phyloP scores from a whole-genome alignment of 2,888 invertebrate species.

The Celastrina argiolus region DNA sequence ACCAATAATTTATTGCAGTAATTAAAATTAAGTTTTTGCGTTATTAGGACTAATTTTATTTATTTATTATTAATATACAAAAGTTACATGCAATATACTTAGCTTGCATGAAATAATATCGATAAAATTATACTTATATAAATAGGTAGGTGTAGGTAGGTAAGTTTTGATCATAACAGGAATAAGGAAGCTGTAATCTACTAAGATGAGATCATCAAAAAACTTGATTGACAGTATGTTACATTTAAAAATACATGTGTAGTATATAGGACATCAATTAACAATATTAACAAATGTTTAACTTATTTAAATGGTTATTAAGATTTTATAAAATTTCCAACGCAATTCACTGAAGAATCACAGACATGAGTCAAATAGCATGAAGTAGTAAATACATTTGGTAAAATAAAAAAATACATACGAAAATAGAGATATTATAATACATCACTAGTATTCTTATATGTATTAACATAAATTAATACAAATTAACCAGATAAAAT shows the following conservation, averaged over 20 bases:
- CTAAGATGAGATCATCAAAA: not conserved
- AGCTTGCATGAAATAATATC: too few species aligned
- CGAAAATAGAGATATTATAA: not conserved
- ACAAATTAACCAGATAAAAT: not conserved
- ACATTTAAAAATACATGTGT: not conserved
- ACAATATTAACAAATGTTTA: not conserved
- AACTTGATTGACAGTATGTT: not conserved
- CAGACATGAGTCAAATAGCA: not conserved
- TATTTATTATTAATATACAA: not conserved
- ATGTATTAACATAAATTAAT: conserved; percentile 4
- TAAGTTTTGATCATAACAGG: not conserved
- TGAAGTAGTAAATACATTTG: not conserved
- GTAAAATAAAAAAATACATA: not conserved
- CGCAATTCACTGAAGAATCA: not conserved
- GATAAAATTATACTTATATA: too few species aligned
- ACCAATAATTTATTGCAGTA: too few species aligned
- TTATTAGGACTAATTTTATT: too few species aligned
- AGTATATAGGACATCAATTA: not conserved
- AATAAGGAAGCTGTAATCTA: not conserved
- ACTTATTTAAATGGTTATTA: not conserved
- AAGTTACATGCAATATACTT: not conserved
- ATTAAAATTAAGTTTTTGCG: too few species aligned
- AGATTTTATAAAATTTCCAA: not conserved
- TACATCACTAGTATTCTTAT: not conserved
- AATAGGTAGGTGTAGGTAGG: too few species aligned